phyloP scores from a whole-genome alignment of 2,113 vertebrate species.

The Vimba vimba region DNA sequence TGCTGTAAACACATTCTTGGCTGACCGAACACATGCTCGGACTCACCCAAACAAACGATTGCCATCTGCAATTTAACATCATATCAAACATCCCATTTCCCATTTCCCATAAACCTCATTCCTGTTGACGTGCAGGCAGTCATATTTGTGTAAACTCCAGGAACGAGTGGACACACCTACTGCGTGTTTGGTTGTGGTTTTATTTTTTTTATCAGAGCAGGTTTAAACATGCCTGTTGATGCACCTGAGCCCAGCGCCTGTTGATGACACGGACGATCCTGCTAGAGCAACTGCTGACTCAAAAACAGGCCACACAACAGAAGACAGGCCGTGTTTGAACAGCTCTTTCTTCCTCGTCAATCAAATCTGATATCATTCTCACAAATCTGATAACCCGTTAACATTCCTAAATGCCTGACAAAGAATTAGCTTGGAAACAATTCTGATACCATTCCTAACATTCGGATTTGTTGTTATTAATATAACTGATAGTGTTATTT shows the following conservation, averaged over 20 bases:
- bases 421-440: neutral
- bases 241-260: constrained; percentile 60
- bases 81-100: constrained; percentile 13
- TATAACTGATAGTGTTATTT: too few species aligned
- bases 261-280: constrained; percentile 34
- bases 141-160: constrained; percentile 19
- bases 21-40: neutral
- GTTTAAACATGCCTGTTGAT: constrained; percentile 66
- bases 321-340: neutral
- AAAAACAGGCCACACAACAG: neutral
- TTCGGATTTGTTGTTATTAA: too few species aligned
- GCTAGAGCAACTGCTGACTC: constrained; percentile 20
- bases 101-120: neutral
- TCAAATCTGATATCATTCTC: neutral
- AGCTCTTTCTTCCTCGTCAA: neutral
- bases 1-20: neutral
- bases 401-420: neutral
- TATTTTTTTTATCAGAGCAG: constrained; percentile 55
- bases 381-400: neutral
- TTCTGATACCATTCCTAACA: too few species aligned
- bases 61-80: neutral
- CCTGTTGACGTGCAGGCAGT: neutral
- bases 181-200: constrained; percentile 36
- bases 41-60: constrained; percentile 12
- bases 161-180: constrained; percentile 59